Evolutionary conservation across 2,797 vertebrate genomes (phyloP).

Genomic region (Percopsis omiscomaycus): DNA sequence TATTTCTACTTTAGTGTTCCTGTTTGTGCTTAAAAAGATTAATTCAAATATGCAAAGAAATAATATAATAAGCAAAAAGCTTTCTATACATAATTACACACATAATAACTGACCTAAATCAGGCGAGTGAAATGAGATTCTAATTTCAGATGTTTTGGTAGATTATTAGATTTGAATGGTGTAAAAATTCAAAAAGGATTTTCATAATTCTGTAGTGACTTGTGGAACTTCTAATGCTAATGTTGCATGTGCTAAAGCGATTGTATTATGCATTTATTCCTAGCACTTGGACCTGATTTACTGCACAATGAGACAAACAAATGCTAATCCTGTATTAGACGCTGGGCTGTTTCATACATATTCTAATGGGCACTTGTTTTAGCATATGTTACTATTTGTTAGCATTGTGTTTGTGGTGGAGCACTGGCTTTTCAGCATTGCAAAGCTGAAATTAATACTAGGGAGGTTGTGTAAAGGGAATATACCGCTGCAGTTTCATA

Average conservation of each 20-base stretch:
- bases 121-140: slow-evolving; percentile 51
- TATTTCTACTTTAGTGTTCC: background rate
- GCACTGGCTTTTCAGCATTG: slow-evolving; percentile 43
- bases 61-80: slow-evolving; percentile 34
- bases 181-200: slow-evolving; percentile 57
- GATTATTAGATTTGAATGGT: slow-evolving; percentile 32
- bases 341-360: slow-evolving; percentile 69
- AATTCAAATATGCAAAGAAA: slow-evolving; percentile 46
- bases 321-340: slow-evolving; percentile 76
- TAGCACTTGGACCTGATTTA: slow-evolving; percentile 62
- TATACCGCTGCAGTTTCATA: slow-evolving; percentile 33
- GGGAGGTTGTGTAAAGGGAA: slow-evolving; percentile 29
- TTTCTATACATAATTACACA: slow-evolving; percentile 56
- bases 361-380: slow-evolving; percentile 48
- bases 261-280: slow-evolving; percentile 71
- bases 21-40: slow-evolving; percentile 6
- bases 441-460: slow-evolving; percentile 25
- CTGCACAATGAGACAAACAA: slow-evolving; percentile 76
- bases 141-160: slow-evolving; percentile 44
- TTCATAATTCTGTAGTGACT: slow-evolving; percentile 62
- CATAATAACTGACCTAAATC: slow-evolving; percentile 49
- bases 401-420: slow-evolving; percentile 42
- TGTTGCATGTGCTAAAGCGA: slow-evolving; percentile 58
- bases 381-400: slow-evolving; percentile 62
- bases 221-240: slow-evolving; percentile 57